A percentile compares a stretch with the other conserved stretches of the same genome.
Evolutionary conservation across 2,113 vertebrate genomes (phyloP).

Genomic region (Pholis gunnellus): DNA sequence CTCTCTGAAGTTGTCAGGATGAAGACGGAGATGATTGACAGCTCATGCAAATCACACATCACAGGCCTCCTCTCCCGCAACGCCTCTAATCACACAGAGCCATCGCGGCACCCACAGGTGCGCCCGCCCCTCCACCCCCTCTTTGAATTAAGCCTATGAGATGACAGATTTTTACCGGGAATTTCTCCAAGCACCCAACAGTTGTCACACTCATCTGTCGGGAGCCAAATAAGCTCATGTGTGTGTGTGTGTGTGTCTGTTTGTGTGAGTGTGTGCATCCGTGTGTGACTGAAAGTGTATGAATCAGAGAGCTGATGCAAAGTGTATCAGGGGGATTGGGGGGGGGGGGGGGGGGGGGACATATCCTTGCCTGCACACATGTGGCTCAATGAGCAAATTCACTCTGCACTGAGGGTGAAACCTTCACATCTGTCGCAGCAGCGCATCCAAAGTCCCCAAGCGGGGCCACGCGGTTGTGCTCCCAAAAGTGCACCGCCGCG

Average conservation of each 20-base stretch:
- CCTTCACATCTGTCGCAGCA: slow-evolving; percentile 72
- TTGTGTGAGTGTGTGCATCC: slow-evolving; percentile 5
- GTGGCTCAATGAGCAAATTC: slow-evolving; percentile 61
- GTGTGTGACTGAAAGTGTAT: slow-evolving; percentile 46
- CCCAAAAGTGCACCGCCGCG: slow-evolving; percentile 61
- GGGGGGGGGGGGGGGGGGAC: background rate
- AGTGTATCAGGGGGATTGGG: slow-evolving; percentile 34
- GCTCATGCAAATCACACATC: slow-evolving; percentile 73
- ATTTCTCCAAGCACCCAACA: slow-evolving; percentile 71
- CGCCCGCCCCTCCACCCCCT: slow-evolving; percentile 44
- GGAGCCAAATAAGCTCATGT: slow-evolving; percentile 38
- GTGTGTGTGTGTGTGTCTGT: slow-evolving; percentile 20
- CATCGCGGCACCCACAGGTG: slow-evolving; percentile 74
- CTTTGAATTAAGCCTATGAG: slow-evolving; percentile 63
- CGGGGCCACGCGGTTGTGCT: slow-evolving; percentile 36
- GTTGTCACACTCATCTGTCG: slow-evolving; percentile 69
- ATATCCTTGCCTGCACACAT: slow-evolving; percentile 57
- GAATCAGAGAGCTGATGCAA: slow-evolving; percentile 43
- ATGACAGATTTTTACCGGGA: slow-evolving; percentile 71
- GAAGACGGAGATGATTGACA: slow-evolving; percentile 72
- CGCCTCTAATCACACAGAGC: slow-evolving; percentile 67
- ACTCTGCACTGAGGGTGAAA: slow-evolving; percentile 54
- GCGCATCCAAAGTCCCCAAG: slow-evolving; percentile 63
- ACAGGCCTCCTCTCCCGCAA: slow-evolving; percentile 53
- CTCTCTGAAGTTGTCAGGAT: slow-evolving; percentile 52